Evolutionary conservation across 2,113 vertebrate species (phyloP).

Genomic region (Chionodraco myersi): DNA sequence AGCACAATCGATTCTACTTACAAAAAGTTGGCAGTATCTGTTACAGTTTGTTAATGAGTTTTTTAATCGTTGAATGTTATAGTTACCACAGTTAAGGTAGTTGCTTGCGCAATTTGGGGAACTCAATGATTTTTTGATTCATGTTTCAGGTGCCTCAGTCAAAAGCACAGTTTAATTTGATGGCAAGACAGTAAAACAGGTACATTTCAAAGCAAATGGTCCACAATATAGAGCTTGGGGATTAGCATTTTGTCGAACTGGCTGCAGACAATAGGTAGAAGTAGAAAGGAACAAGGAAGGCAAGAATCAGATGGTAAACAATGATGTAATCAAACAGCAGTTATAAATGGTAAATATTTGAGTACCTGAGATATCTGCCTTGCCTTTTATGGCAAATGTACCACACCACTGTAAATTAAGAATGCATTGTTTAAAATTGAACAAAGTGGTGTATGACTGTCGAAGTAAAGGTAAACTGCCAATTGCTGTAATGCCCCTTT

Average conservation of each 20-base stretch:
- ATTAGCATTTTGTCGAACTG: background rate
- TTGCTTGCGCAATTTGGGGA: background rate
- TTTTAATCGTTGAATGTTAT: background rate
- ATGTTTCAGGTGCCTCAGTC: background rate
- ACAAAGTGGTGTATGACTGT: background rate
- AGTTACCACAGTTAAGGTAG: background rate
- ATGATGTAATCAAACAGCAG: background rate
- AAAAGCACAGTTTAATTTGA: background rate
- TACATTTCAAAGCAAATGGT: background rate
- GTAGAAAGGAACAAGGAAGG: background rate
- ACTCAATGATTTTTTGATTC: background rate
- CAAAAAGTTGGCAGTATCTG: background rate
- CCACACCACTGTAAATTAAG: background rate
- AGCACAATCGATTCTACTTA: background rate
- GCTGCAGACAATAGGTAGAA: background rate
- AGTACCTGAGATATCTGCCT: background rate
- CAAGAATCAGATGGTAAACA: background rate
- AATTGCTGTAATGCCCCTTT: no score
- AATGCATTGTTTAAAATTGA: background rate
- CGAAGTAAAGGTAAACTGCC: no score
- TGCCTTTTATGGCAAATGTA: background rate
- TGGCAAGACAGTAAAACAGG: background rate
- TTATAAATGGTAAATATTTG: background rate
- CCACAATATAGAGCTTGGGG: no score
- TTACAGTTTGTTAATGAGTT: background rate